Evolutionary conservation across 2,113 vertebrate species (phyloP), one percentile per base, ranked within the genome.

Genomic region (Gymnogyps californianus): DNA sequence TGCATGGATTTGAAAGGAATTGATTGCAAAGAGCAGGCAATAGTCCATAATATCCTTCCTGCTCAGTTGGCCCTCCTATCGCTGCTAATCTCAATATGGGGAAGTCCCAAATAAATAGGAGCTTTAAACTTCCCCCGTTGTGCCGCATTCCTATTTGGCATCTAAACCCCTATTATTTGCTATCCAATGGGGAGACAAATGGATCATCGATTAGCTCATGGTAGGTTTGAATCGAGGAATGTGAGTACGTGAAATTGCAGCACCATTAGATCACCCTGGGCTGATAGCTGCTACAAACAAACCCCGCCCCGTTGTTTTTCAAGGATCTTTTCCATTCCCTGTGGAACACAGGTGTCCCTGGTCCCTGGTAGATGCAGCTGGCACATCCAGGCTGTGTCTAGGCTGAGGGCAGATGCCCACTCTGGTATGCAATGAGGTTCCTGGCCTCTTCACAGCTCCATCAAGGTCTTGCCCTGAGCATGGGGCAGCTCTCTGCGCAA

Each of bases 61-160:
- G 93, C 82, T 89, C 87, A 51, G 58, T 59, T 91, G 66, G 87
- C 55, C 84, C 86, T 96, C 65, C 66, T 91, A 62, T 87, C 6
- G 1, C 74, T 83, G 89, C 70, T 91, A 67, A 94, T 90, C 87
- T 95, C 87, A 83, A 83, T 80, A 83, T 72, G 70, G 96, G 91
- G 96, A 96, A 96, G 96, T 95, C 72, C 87, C 96, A 97, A 89
- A 91, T 94, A 95, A 96, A 93, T 95, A 77, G 91, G 83, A 93
- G 82, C 78, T 95, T 96, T 97, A 94, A 91, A 82, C 88, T 87
- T 95, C 51, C 83, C 89, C n/a, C 25, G 14, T 83, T 89, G 84
- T 83, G 49, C 82, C 0, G 2, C 81, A 92, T 96, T 94, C 93
- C 84, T 93, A 46, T 95, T 95, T 95, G 91, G 91, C 71, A 87